These are phyloP conservation scores for Sminthopsis crassicaudata DNA, from an alignment of 2,113 vertebrate genomes.

Conservation along the genomic window DNA sequence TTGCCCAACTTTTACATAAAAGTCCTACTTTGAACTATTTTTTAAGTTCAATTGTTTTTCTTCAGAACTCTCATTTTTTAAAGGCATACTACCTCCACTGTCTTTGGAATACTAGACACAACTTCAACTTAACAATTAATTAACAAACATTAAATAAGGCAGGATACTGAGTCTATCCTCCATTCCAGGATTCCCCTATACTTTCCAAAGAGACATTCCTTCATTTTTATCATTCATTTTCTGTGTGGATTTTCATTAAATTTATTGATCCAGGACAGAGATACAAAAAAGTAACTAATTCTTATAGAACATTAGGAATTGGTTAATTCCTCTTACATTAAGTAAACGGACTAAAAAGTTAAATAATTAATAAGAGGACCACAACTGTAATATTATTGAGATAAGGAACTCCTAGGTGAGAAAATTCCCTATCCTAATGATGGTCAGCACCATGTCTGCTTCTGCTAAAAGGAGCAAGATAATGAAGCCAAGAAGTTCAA, in stretches of 20 bases:
- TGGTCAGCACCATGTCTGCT: neutral
- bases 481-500: neutral
- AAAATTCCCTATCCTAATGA: neutral
- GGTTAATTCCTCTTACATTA: conserved; percentile 25
- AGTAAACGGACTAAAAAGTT: conserved; percentile 26
- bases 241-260: neutral
- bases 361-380: neutral
- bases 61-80: neutral
- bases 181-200: neutral
- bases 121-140: conserved; percentile 13
- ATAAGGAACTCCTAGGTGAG: neutral
- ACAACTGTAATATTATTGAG: neutral
- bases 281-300: conserved; percentile 11
- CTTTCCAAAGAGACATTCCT: neutral
- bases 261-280: neutral
- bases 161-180: neutral
- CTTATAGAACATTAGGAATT: neutral
- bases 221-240: neutral
- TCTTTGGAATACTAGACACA: neutral
- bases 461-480: neutral
- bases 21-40: neutral
- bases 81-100: neutral
- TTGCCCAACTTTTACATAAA: neutral
- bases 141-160: conserved; percentile 9
- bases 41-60: conserved; percentile 21